Base-by-base conservation (phyloP, 2,113 vertebrate species). In the Nerophis lumbriciformis region DNA sequence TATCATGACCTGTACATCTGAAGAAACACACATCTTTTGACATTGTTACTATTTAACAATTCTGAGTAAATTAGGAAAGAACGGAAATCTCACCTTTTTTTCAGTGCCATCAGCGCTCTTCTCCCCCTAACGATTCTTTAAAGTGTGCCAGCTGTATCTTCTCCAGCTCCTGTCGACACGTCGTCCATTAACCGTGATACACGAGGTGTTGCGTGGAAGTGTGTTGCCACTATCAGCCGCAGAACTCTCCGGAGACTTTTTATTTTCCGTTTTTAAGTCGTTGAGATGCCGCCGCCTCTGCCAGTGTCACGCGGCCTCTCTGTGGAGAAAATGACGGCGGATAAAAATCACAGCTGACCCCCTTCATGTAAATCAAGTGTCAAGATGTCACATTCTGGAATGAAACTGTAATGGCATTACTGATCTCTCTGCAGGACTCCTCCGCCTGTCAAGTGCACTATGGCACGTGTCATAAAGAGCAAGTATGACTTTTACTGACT, bases 31-130 rank as follows among this genome's bases (percentile, higher is more conserved):
- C 11, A 45, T 4, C 1, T 2, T 3, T 12, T 11, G 42, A 42
- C 7, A 42, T 42, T 42, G 3, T 3, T 3, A 42, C 5, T 36
- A 39, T n/a, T 55, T 39, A 2, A 8, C 12, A 37, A 2, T 4
- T 37, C 1, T 54, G 37, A 56, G 9, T 28, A 28, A 28, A 28
- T 28, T 28, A 28, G 6, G 5, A 4, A 42, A 16, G 16, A 56
- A 53, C n/a, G 7, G 15, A 3, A 8, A 38, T 8, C 81, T 76
- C 69, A 88, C 83, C 71, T 83, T 74, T 77, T 81, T 72, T 51
- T 65, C 65, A 6, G 62, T 74, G 83, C 78, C 86, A 85, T 88
- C 72, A 82, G 85, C 63, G 0, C 50, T 75, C 61, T 53, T 73
- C 61, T 38, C 44, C 50, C 59, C 65, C 16, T 15, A 16, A 39